Percentiles rank a stretch among this genome's conserved stretches.
phyloP scores from a whole-genome alignment of 2,888 invertebrate species.

The Physocephala rufipes region DNA sequence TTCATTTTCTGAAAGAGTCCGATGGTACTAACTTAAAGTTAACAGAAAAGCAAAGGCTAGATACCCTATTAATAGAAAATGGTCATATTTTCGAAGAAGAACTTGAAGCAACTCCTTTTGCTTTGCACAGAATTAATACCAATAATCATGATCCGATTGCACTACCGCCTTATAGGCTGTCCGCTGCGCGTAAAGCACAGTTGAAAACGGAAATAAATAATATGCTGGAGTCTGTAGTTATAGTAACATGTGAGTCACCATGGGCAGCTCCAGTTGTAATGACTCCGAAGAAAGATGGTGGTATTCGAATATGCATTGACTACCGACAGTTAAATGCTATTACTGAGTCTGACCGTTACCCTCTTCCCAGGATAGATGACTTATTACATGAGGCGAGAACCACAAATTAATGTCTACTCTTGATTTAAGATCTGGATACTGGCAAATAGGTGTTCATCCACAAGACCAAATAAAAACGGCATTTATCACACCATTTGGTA shows the following conservation, averaged over 20 bases:
- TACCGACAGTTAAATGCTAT: too few species aligned
- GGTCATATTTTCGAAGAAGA: not conserved
- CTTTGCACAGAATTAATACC: not conserved
- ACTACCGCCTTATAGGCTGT: slow-evolving; percentile 43
- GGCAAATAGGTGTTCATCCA: not conserved
- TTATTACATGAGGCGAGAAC: too few species aligned
- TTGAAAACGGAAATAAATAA: slow-evolving; percentile 27
- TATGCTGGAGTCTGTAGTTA: slow-evolving; percentile 52
- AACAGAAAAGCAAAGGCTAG: slow-evolving; percentile 18
- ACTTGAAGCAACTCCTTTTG: not conserved
- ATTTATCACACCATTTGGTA: slow-evolving; percentile 56
- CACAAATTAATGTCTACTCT: too few species aligned
- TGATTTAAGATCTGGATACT: too few species aligned
- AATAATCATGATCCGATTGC: slow-evolving; percentile 5
- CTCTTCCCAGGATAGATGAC: too few species aligned
- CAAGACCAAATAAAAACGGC: slow-evolving; percentile 53
- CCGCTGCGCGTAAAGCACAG: slow-evolving; percentile 42
- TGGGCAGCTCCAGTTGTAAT: slow-evolving; percentile 58
- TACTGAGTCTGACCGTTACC: too few species aligned
- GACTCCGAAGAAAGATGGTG: slow-evolving; percentile 56
- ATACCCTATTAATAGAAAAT: slow-evolving; percentile 16
- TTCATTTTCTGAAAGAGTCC: slow-evolving; percentile 20
- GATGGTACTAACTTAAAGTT: slow-evolving; percentile 31
- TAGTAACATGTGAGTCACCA: slow-evolving; percentile 58
- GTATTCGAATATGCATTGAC: slow-evolving; percentile 49